A percentile compares a stretch with the other conserved stretches of the same genome.
phyloP scores from a whole-genome alignment of 1,140 invertebrate genomes.

The Meloidogyne floridensis region DNA sequence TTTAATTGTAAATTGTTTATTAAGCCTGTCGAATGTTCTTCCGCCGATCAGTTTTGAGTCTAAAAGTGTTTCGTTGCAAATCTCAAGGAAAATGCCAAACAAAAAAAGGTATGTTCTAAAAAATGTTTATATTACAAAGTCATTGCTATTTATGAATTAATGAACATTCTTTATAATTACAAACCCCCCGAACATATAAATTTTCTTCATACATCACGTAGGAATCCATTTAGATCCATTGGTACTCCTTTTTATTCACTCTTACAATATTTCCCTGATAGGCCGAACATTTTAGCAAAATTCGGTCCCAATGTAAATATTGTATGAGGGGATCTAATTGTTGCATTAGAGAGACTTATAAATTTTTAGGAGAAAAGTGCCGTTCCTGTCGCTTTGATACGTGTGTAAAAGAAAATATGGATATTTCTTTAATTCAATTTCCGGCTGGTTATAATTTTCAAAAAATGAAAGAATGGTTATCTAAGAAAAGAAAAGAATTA shows the following conservation, averaged over 20 bases:
- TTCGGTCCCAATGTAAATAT: too few relatives aligned
- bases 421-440: conserved; percentile 1
- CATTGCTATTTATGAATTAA: not conserved
- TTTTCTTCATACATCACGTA: too few relatives aligned
- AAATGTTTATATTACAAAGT: not conserved
- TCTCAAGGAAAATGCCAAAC: conserved; percentile 5
- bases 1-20: not conserved
- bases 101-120: not conserved
- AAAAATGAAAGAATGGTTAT: not conserved
- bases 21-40: not conserved
- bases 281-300: too few relatives aligned
- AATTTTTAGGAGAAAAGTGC: not conserved
- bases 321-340: too few relatives aligned
- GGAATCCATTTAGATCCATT: too few relatives aligned
- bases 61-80: not conserved
- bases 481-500: not conserved
- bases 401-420: not conserved
- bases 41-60: not conserved
- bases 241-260: too few relatives aligned
- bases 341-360: not conserved
- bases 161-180: not conserved
- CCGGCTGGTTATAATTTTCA: not conserved
- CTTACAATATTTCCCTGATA: too few relatives aligned
- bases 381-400: conserved; percentile 1
- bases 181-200: too few relatives aligned